Evolutionary conservation across 2,113 vertebrate species (phyloP), one percentile per base, ranked within the genome.

Genomic region (Apodemus sylvaticus): DNA sequence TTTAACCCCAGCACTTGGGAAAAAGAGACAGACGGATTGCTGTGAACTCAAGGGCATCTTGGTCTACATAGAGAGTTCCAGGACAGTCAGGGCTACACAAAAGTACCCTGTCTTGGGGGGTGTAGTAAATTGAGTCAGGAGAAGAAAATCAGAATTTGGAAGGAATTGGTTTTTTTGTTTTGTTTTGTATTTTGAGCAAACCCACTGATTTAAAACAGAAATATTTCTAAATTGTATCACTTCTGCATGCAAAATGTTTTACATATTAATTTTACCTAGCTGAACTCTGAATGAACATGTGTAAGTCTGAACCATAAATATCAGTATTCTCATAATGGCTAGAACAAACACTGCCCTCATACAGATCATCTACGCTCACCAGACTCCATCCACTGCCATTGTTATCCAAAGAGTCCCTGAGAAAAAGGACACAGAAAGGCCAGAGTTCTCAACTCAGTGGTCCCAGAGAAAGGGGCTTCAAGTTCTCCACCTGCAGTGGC

Each of bases 211-310:
- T 76, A 79, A 34, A 85, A 90, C 13, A 58, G 12, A 93, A 87
- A n/a, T 88, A 71, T 88, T n/a, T 83, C 29, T 53, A 89, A 89
- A n/a, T 7, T 71, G 0, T 19, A 71, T 26, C 60, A 90, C 53
- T 68, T 73, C 31, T 78, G 55, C 34, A 22, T 66, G 7, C 24
- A 51, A 3, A 86, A 24, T 42, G 16, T 58, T 78, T 93, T 86
- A 82, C 0, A 60, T 86, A 68, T 89, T 53, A 73, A 96, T 76
- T 73, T 93, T 51, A 89, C 19, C 93, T 76, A 36, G 34, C 58
- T 95, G 68, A 94, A 39, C 22, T 31, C n/a, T 94, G 36, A 86
- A 86, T 73, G 94, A 86, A 34, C 19, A 60, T 64, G 55, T 20
- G 42, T 13, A 93, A 66, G 77, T 62, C 10, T 86, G n/a, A 94